Base-by-base conservation (phyloP, 2,888 invertebrate genomes). In the Bombylius discolor region DNA sequence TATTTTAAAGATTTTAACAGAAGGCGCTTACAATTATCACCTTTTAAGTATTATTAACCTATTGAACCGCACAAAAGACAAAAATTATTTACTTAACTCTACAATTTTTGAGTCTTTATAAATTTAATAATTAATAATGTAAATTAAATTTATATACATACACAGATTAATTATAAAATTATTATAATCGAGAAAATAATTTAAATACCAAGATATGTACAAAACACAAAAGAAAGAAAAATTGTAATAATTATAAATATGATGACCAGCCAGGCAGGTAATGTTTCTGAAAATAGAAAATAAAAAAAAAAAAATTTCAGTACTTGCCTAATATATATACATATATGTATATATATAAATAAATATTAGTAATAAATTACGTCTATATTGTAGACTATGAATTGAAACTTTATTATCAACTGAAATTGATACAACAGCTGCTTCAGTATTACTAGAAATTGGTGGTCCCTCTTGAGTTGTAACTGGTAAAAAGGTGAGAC, bases 391-490 rank as follows among this genome's bases (percentile, higher is more conserved):
- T 75, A 94, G 79, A 69, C 86, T 87, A 76, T 93, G 93, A 69
- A 94, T 85, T 72, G 87, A 87, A 63, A 94, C 84, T 75, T 87
- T 85, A 77, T 96, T 96, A 79, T 97, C 97, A 45, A 95, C 93
- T 34, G 95, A 95, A 68, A 97, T 93, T 70, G 94, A 94, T 62
- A 97, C 79, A 62, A 96, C 86, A 48, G 94, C 92, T 54, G 92
- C 89, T 73, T 91, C 90, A 50, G 84, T 78, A 67, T 84, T 82
- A 66, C 83, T 82, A 23, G 85, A 83, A 58, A 88, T 81, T 48
- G 86, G 78, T 49, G 85, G 83, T 33, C 83, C 83, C 70, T 88
- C 87, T 61, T 78, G 74, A 65, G 78, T 78, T 12, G 77, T 77
- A 59, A 81, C 80, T 36, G 93, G 91, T 65, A 97, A 77, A 77